Base-by-base conservation (phyloP, 2,888 invertebrate genomes). In the Brassicogethes aeneus region DNA sequence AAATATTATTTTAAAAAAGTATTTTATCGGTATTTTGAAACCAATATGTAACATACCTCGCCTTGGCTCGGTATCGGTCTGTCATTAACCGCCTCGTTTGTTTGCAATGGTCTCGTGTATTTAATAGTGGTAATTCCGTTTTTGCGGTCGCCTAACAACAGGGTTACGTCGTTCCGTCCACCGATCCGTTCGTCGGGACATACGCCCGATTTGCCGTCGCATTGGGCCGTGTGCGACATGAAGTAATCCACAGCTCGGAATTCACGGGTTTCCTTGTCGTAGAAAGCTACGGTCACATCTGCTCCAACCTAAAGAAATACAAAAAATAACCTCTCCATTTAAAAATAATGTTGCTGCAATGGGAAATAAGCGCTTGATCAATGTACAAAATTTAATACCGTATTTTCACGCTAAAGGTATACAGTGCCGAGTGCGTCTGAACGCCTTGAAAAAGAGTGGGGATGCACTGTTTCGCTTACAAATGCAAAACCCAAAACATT, bases 161-260 rank as follows among this genome's bases (percentile, higher is more conserved):
- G 64, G 2, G 75, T 70, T 0, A 80, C 85, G 60, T 91, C 88
- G 61, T 91, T 85, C 48, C 75, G 74, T 1, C 89, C 91, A 0
- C 88, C 86, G 8, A 92, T 73, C 33, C 84, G 72, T 46, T 79
- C 77, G 60, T 92, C 92, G 0, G 91, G 91, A 57, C 92, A 93
- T 3, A 90, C 90, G 0, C 91, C 91, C 23, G 76, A 75, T 53
- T 78, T 77, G 0, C 88, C 88, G 60, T 89, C 88, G 56, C 89
- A 90, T 64, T 89, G 85, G 1, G 88, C 77, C 39, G 82, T 70
- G 50, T 85, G 82, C 0, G 86, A 83, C 66, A 93, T 82, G 58
- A 81, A 85, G 66, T 92, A 93, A 68, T 93, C 93, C 8, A 82
- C 79, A 2, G 86, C 90, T 38, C 80, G 75, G 41, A 88, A 91